These are phyloP conservation scores for Sphecodes monilicornis DNA, from an alignment of 2,888 invertebrate species.

Conservation along the genomic window DNA sequence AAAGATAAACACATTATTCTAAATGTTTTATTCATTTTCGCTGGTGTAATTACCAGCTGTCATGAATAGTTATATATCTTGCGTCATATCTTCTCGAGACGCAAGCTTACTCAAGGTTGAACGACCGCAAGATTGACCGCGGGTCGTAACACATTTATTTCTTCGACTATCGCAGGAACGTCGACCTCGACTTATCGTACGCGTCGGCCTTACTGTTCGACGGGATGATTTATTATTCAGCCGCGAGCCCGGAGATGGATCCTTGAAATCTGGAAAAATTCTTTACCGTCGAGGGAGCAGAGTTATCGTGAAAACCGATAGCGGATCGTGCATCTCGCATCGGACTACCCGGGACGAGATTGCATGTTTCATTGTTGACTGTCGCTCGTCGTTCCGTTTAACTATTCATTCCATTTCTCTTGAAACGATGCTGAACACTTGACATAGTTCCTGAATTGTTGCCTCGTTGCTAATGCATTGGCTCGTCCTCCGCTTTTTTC, in stretches of 20 bases:
- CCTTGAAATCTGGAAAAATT: constrained; percentile 47
- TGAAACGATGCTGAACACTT: constrained; percentile 45
- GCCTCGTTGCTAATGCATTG: constrained; percentile 41
- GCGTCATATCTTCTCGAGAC: background rate
- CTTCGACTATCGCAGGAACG: constrained; percentile 23
- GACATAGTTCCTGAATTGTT: constrained; percentile 43
- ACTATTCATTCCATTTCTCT: constrained; percentile 50
- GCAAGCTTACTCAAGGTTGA: background rate
- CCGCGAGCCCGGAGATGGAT: constrained; percentile 13
- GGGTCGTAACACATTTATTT: constrained; percentile 39
- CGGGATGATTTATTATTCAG: constrained; percentile 46
- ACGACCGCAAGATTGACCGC: constrained; percentile 8
- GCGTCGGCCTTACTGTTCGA: constrained; percentile 15
- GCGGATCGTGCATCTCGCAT: constrained; percentile 13
- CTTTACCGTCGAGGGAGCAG: background rate
- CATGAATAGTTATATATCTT: background rate
- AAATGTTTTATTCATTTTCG: background rate
- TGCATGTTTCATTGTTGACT: constrained; percentile 53
- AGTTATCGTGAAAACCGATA: constrained; percentile 21
- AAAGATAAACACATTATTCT: background rate
- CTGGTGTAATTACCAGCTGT: background rate
- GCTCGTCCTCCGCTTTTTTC: background rate
- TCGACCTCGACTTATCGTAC: constrained; percentile 18
- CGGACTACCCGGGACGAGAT: constrained; percentile 38
- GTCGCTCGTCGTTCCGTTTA: constrained; percentile 45